Evolutionary conservation across 2,797 vertebrate species (phyloP).

Genomic region (Oryzias dopingdopingensis): DNA sequence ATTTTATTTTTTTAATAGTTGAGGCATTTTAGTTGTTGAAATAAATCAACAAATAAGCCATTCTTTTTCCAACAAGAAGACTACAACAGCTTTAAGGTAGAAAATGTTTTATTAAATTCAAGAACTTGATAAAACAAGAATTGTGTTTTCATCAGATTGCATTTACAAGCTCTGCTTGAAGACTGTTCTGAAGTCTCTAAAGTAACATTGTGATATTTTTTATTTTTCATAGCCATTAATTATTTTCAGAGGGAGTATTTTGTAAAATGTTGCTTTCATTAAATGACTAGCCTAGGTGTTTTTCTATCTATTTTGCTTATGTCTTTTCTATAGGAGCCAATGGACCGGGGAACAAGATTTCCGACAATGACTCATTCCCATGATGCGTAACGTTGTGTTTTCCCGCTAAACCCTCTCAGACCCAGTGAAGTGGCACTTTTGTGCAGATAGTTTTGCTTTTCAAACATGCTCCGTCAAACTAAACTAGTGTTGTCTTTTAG

Average conservation of each 20-base stretch:
- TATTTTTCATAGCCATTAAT: constrained; percentile 53
- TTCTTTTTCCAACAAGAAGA: no score
- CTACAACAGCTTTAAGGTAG: no score
- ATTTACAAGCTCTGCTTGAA: constrained; percentile 31
- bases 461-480: constrained; percentile 50
- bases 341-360: constrained; percentile 15
- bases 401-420: constrained; percentile 22
- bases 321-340: constrained; percentile 25
- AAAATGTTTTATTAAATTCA: background rate
- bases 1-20: no score
- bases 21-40: background rate
- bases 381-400: constrained; percentile 22
- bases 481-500: constrained; percentile 50
- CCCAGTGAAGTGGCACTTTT: constrained; percentile 50
- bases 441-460: constrained; percentile 57
- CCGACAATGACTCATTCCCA: constrained; percentile 20
- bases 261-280: constrained; percentile 35
- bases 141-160: constrained; percentile 7
- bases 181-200: constrained; percentile 45
- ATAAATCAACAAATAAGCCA: no score
- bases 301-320: constrained; percentile 33
- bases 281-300: constrained; percentile 49
- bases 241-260: constrained; percentile 25
- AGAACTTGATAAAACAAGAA: constrained; percentile 5
- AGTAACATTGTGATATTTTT: constrained; percentile 15